Base-by-base conservation (phyloP, 2,113 vertebrate genomes). In the Cardinalis cardinalis region DNA sequence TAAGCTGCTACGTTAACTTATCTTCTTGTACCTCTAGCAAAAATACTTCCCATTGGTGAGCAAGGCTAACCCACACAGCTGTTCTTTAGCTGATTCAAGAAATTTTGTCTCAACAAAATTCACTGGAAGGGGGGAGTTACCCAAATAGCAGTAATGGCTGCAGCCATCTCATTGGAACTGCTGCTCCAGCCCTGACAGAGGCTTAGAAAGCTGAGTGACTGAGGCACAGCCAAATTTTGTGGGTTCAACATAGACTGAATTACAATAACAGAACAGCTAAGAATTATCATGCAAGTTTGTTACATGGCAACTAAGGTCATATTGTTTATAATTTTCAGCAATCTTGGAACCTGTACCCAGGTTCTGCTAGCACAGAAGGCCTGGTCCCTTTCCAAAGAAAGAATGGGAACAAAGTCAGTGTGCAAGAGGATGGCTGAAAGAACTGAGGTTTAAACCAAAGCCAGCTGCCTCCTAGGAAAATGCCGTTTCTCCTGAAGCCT, bases 391-490 rank as follows among this genome's bases (percentile, higher is more conserved):
- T 93, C 87, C 77, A 95, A 51, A 76, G 59, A 68, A 74, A 64
- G 8, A 75, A 53, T 49, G 49, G 29, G 58, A 92, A 68, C 24
- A 72, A 89, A 87, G 38, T 83, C 68, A 49, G 6, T 4, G 21
- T 88, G 34, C 26, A 60, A 32, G 26, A 86, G n/a, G 52, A 77
- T 64, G 40, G 43, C 49, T 82, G 71, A 79, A 92, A 88, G 59
- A 87, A 32, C 55, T 65, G 73, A 84, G 48, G 32, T 29, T 87
- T 84, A 90, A 88, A 84, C 14, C 60, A 89, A 84, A 87, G 82
- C 71, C 92, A 85, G 77, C 84, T 85, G 90, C 59, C 59, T 95
- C 55, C 40, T 63, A 82, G 73, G 77, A 84, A 91, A 93, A 90
- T 66, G 40, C 41, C 43, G 12, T 87, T 93, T 89, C 55, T 95